Evolutionary conservation across 2,113 vertebrate species (phyloP).

Genomic region (Protomyctophum bolini): DNA sequence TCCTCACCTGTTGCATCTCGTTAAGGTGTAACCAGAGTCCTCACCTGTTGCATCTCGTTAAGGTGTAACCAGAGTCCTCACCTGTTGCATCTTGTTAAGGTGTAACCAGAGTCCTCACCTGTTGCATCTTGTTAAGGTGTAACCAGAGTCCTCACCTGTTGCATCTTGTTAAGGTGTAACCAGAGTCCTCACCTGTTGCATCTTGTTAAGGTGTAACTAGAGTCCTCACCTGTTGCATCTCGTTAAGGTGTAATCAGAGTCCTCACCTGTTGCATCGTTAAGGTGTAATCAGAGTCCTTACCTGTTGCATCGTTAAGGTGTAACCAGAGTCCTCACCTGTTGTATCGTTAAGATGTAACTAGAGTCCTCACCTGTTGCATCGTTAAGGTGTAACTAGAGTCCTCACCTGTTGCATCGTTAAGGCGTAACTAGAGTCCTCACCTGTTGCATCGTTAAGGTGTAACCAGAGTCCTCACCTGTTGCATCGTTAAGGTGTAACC

Average conservation of each 20-base stretch:
- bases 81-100: constrained; percentile 89
- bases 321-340: constrained; percentile 75
- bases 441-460: constrained; percentile 90
- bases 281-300: too few relatives aligned
- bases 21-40: too few relatives aligned
- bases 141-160: constrained; percentile 80
- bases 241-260: too few relatives aligned
- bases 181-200: constrained; percentile 84
- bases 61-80: too few relatives aligned
- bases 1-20: constrained; percentile 85
- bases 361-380: constrained; percentile 83
- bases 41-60: constrained; percentile 88
- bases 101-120: constrained; percentile 67
- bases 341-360: too few relatives aligned
- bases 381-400: too few relatives aligned
- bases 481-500: too few relatives aligned
- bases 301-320: constrained; percentile 90
- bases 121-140: constrained; percentile 91
- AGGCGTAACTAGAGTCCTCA: too few relatives aligned
- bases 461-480: constrained; percentile 75
- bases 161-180: too few relatives aligned
- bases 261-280: constrained; percentile 85
- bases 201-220: too few relatives aligned
- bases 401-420: constrained; percentile 85
- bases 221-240: constrained; percentile 84